These are phyloP conservation scores for Hyperoodon ampullatus DNA, from an alignment of 2,113 vertebrate species.

Conservation along the genomic window DNA sequence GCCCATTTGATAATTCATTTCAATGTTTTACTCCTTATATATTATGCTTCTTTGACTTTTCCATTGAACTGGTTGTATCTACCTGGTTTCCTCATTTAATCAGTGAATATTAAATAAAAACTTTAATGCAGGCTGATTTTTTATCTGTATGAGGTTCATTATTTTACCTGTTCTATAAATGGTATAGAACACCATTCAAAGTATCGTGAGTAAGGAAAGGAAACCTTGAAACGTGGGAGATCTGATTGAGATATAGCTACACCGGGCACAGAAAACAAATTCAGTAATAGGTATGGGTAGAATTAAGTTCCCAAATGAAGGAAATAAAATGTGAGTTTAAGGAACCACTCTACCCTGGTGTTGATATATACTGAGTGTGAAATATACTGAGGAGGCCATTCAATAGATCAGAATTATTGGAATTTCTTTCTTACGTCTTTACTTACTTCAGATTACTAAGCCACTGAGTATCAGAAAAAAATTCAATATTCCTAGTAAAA, in stretches of 20 bases:
- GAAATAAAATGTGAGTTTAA: neutral
- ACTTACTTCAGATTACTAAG: neutral
- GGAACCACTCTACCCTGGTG: neutral
- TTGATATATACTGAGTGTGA: too few relatives aligned
- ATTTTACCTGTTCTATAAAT: neutral
- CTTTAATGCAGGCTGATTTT: conserved; percentile 6
- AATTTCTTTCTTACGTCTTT: neutral
- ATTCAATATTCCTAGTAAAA: neutral
- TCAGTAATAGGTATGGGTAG: neutral
- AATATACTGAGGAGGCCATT: neutral
- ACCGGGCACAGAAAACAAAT: neutral
- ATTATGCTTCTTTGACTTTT: neutral
- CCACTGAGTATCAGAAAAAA: neutral
- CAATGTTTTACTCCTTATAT: neutral
- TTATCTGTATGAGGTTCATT: neutral
- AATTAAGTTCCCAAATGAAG: neutral
- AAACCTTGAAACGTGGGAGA: neutral
- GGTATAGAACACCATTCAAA: neutral
- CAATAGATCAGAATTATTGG: rapidly evolving
- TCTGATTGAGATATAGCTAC: neutral
- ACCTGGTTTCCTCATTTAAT: neutral
- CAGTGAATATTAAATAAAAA: neutral
- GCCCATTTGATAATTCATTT: neutral
- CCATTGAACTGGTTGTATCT: neutral
- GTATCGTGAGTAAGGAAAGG: neutral